phyloP scores from a whole-genome alignment of 2,797 vertebrate genomes.

The Channallabes apus region DNA sequence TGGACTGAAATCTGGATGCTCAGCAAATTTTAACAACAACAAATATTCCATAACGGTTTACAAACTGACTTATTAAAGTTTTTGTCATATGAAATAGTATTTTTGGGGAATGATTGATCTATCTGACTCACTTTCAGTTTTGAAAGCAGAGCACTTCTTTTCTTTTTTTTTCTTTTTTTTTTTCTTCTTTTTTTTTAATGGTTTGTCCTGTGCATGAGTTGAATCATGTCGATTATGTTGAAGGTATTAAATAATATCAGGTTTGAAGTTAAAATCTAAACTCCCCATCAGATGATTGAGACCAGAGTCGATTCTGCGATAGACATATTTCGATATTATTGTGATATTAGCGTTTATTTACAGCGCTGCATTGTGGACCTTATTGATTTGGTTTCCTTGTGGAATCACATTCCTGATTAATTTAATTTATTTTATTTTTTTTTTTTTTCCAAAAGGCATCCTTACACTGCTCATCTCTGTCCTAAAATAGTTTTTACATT shows the following conservation, averaged over 20 bases:
- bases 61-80: background rate
- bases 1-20: background rate
- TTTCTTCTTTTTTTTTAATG: too few relatives aligned
- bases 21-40: background rate
- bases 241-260: background rate
- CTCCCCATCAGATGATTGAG: background rate
- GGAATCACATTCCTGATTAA: background rate
- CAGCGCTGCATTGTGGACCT: background rate
- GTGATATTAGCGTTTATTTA: background rate
- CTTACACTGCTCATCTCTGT: background rate
- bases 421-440: background rate
- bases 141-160: background rate
- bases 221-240: background rate
- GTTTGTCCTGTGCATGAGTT: background rate
- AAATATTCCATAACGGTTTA: background rate
- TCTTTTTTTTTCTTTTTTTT: too few relatives aligned
- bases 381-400: constrained; percentile 12
- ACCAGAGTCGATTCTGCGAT: background rate
- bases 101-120: background rate
- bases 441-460: background rate
- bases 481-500: background rate
- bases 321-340: background rate
- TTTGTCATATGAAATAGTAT: background rate
- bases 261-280: background rate
- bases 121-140: background rate